These are phyloP conservation scores for Molossus alvarezi DNA, from an alignment of 2,797 vertebrate species.

Conservation along the genomic window DNA sequence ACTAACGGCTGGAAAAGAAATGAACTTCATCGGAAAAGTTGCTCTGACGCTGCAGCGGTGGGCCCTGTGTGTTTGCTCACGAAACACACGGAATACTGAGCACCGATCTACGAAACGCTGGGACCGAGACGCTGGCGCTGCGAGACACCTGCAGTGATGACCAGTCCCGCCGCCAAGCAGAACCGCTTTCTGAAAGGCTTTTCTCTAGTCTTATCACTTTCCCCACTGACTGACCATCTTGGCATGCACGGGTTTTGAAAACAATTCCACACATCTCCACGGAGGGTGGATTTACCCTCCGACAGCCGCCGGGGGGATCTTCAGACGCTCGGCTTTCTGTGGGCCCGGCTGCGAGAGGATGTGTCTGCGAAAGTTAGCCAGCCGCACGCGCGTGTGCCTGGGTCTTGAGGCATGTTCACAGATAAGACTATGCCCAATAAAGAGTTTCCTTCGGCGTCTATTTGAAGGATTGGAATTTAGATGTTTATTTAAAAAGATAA, in stretches of 20 bases:
- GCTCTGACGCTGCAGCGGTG: conserved; percentile 63
- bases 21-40: conserved; percentile 82
- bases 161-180: not conserved
- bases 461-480: conserved; percentile 52
- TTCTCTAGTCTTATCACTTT: not conserved
- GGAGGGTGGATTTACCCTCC: not conserved
- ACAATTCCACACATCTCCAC: not conserved
- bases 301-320: not conserved
- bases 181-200: not conserved
- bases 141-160: not conserved
- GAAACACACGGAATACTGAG: not conserved
- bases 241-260: conserved; percentile 18
- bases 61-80: conserved; percentile 51
- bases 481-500: conserved; percentile 62
- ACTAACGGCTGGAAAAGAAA: conserved; percentile 83
- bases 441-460: conserved; percentile 8
- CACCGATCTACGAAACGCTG: not conserved
- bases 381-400: conserved; percentile 25
- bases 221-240: not conserved
- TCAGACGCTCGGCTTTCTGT: not conserved
- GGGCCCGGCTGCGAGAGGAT: not conserved
- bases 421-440: conserved; percentile 57
- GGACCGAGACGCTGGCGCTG: not conserved
- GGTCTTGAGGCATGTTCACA: conserved; percentile 52
- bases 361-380: conserved; percentile 39